phyloP scores from a whole-genome alignment of 2,113 vertebrate genomes.

The Probosciger aterrimus region DNA sequence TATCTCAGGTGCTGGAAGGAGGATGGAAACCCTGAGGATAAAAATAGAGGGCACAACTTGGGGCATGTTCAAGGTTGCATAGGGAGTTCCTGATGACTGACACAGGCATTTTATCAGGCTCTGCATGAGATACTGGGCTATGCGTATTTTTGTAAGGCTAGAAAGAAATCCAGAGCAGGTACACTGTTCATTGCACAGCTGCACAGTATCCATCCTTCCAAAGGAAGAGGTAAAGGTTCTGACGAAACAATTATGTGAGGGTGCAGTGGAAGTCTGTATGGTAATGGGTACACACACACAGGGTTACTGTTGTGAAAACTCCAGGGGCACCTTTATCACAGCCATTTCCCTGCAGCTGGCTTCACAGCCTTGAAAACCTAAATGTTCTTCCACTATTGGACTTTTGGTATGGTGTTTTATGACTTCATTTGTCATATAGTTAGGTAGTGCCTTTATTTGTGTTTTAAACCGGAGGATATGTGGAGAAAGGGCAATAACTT shows the following conservation, averaged over 20 bases:
- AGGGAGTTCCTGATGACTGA: background rate
- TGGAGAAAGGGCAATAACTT: background rate
- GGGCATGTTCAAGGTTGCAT: background rate
- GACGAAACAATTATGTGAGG: background rate
- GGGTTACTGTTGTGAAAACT: background rate
- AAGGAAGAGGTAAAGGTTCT: background rate
- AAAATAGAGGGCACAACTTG: background rate
- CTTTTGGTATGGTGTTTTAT: constrained; percentile 13
- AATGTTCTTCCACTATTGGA: background rate
- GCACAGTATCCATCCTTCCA: background rate
- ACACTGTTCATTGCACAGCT: background rate
- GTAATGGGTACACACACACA: background rate
- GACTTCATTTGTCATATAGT: constrained; percentile 54
- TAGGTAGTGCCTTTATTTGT: constrained; percentile 35
- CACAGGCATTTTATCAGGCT: background rate
- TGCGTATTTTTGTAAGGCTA: background rate
- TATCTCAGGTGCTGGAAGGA: background rate
- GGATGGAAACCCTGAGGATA: background rate
- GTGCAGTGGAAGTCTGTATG: background rate
- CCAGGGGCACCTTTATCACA: background rate
- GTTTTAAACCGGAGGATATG: constrained; percentile 14
- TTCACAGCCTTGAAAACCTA: background rate
- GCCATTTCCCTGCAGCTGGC: constrained; percentile 11
- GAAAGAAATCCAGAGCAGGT: background rate
- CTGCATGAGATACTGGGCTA: fast-evolving